Evolutionary conservation across 2,888 invertebrate species (phyloP).

Genomic region (Ditula angustiorana): DNA sequence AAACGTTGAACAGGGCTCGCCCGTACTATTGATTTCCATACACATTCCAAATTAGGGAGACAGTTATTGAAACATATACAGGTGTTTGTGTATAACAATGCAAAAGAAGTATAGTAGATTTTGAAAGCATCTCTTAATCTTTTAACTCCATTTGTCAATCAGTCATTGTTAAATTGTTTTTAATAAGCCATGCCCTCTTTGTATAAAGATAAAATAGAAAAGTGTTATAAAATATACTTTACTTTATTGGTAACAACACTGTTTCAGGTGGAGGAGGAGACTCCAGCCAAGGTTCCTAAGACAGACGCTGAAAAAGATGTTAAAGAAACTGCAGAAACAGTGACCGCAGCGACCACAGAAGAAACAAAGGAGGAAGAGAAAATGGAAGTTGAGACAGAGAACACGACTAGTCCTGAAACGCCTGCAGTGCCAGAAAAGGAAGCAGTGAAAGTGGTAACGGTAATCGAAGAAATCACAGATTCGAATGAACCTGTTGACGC

Average conservation of each 20-base stretch:
- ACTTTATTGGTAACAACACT: not conserved
- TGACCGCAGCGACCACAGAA: slow-evolving; percentile 40
- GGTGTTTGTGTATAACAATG: too few relatives aligned
- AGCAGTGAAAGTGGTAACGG: slow-evolving; percentile 50
- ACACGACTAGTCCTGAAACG: not conserved
- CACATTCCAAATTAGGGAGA: too few relatives aligned
- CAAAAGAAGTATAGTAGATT: too few relatives aligned
- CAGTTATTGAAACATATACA: too few relatives aligned
- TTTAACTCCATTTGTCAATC: too few relatives aligned
- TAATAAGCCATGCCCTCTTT: too few relatives aligned
- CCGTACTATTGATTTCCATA: too few relatives aligned
- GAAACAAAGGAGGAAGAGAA: slow-evolving; percentile 48
- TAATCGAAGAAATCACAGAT: slow-evolving; percentile 60
- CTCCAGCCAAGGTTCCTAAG: slow-evolving; percentile 85
- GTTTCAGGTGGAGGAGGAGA: slow-evolving; percentile 66
- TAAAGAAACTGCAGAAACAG: slow-evolving; percentile 54
- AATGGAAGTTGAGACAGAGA: slow-evolving; percentile 49
- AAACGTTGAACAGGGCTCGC: too few relatives aligned
- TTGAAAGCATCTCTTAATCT: too few relatives aligned
- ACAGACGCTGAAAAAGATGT: slow-evolving; percentile 70
- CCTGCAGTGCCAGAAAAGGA: slow-evolving; percentile 40
- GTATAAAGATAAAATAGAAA: too few relatives aligned
- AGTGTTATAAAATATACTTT: not conserved
- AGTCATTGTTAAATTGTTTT: too few relatives aligned
- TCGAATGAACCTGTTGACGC: slow-evolving; percentile 52